Evolutionary conservation across 1,140 invertebrate species (phyloP), one percentile per base, ranked within the genome.

Genomic region (Drosophila setifemur): DNA sequence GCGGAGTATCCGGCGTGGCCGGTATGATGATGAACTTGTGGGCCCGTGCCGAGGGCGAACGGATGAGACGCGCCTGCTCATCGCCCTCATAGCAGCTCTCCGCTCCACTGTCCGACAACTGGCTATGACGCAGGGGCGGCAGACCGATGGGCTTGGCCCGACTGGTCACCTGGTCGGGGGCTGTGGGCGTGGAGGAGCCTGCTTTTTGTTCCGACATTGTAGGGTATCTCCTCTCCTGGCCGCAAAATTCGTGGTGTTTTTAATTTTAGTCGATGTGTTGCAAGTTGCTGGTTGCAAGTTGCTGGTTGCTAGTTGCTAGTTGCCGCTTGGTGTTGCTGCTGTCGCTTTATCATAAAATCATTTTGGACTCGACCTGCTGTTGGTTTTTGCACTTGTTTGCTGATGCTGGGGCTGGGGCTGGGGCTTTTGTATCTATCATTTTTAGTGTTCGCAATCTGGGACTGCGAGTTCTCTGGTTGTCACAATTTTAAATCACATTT

Each of bases 11-110:
- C 8, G 76, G 69, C 42, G 85, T 70, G 23, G 88, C 68, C 25
- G 88, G 88, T 47, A 90, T 90, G 1, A 90, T 90, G 23, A 90
- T 90, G 45, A 69, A 90, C 70, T 90, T 90, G 40, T 89, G 85
- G 4, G 85, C 47, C 8, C 88, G 73, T 29, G 73, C 31, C 4
- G 88, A 89, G 0, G 85, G 57, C 2, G 66, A 49, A 1, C 88
- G 85, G 7, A 90, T 79, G 28, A 90, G 81, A 0, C 71, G 73
- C 1, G 77, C 44, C 39, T 89, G 88, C 4, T 90, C 88, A 14
- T 89, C 87, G 11, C 68, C 74, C 19, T 88, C 88, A 21, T 70
- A 71, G 50, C 82, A 87, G 21, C 88, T 89, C 43, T 89, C 88
- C 3, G 87, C 78, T 1, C 88, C 88, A 18, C 85, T 90, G 21